Base-by-base conservation (phyloP, 2,888 invertebrate genomes). In the Phytoseiulus persimilis region DNA sequence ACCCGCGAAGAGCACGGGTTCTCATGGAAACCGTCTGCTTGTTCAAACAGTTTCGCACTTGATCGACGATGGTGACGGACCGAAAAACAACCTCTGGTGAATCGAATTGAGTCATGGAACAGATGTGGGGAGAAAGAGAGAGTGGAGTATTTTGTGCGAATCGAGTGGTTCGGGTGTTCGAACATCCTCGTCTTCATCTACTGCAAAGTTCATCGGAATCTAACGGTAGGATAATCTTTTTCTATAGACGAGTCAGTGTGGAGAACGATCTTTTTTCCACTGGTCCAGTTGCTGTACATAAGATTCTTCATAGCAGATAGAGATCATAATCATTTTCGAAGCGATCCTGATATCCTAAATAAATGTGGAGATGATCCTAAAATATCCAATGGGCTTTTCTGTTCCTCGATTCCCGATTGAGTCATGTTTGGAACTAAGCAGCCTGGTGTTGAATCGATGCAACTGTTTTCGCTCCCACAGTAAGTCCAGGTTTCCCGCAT, bases 201-300 rank as follows among this genome's bases (percentile, higher is more conserved):
- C 39, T 65, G 65, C 65, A 23, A 65, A 65, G 14, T 65, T 28
- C 65, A 65, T 65, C 65, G 65, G 65, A 28, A 65, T 65, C 65
- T 28, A 18, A 65, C 28, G 65, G 28, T 65, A 28, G 28, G 14
- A 28, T 65, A 65, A 65, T 65, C 28, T 65, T 28, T 28, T 28
- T 65, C 65, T 28, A 14, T 65, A 65, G 23, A 65, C 65, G 65
- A 65, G 65, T 65, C 65, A 65, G 65, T 65, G 65, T 23, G 5
- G 65, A 65, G 18, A 65, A 65, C 65, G 5, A 65, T 18, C 18
- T 18, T 18, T 65, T 65, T 65, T 65, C 28, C 65, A 65, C 65
- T 65, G 65, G 65, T 65, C 65, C 65, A 65, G 65, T 65, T 65
- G 65, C 65, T 65, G 65, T 65, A 65, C 65, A 65, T 65, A 65